Evolutionary conservation across 2,888 invertebrate genomes (phyloP).

Genomic region (Parthenolecanium corni): DNA sequence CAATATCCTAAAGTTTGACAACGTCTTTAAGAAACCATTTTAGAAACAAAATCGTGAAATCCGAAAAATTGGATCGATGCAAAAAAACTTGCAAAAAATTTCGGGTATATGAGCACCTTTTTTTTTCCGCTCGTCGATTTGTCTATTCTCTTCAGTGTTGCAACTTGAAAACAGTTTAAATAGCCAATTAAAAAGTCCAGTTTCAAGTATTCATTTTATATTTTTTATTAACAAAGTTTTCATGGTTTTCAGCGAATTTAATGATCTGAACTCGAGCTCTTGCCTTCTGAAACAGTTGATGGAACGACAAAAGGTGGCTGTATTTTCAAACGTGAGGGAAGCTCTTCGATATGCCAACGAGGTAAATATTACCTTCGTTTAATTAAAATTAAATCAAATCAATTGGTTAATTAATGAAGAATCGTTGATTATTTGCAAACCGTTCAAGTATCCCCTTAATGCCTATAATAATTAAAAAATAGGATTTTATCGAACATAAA

Average conservation of each 20-base stretch:
- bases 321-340: conserved; percentile 13
- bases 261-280: conserved; percentile 41
- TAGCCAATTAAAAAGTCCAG: background rate
- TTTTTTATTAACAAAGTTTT: background rate
- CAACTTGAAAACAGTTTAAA: background rate
- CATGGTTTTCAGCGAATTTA: conserved; percentile 36
- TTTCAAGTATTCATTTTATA: background rate
- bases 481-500: too few relatives aligned
- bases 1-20: too few relatives aligned
- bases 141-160: background rate
- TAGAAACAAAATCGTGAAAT: too few relatives aligned
- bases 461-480: too few relatives aligned
- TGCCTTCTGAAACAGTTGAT: conserved; percentile 7
- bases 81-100: too few relatives aligned
- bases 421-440: too few relatives aligned
- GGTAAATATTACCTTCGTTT: conserved; percentile 8
- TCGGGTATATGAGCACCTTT: too few relatives aligned
- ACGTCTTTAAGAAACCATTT: too few relatives aligned
- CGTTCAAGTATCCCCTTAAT: background rate
- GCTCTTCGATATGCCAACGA: conserved; percentile 5
- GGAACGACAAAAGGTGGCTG: conserved; percentile 14
- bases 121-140: background rate
- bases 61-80: too few relatives aligned
- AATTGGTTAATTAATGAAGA: too few relatives aligned
- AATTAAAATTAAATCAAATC: too few relatives aligned